phyloP scores from a whole-genome alignment of 2,888 invertebrate species.

The Glyphotaelius pellucidus region DNA sequence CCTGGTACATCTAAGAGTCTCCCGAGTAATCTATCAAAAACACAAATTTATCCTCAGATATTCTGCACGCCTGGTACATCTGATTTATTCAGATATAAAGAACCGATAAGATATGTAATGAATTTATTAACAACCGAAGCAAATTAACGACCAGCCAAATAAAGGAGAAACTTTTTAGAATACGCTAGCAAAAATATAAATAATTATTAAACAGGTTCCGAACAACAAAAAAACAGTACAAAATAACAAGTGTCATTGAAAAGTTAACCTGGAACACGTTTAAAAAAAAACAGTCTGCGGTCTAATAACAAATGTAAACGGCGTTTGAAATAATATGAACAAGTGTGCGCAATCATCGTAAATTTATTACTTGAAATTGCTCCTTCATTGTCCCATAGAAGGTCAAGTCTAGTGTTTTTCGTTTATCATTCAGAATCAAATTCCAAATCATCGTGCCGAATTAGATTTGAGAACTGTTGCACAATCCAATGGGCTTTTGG shows the following conservation, averaged over 20 bases:
- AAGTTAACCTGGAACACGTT: background rate
- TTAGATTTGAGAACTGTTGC: conserved; percentile 4
- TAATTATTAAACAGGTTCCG: conserved; percentile 1
- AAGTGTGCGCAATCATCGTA: conserved; percentile 12
- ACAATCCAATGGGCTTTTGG: conserved; percentile 8
- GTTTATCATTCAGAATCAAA: conserved; percentile 20
- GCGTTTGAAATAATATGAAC: background rate
- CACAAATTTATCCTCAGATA: background rate
- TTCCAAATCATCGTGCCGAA: conserved; percentile 16
- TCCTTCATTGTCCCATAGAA: conserved; percentile 31
- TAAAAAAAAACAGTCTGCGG: background rate
- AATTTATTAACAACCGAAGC: conserved; percentile 11
- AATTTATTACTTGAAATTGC: conserved; percentile 30
- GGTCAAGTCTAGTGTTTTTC: conserved; percentile 23
- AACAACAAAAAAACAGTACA: background rate
- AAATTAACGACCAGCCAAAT: background rate
- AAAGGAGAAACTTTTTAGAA: background rate
- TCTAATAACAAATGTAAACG: conserved; percentile 16
- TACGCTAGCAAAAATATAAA: background rate
- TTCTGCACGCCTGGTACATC: conserved; percentile 13
- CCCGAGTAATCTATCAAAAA: conserved; percentile 18
- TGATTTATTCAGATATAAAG: conserved; percentile 25
- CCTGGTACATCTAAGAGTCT: background rate
- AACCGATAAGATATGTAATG: conserved; percentile 16
- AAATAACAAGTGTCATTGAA: conserved; percentile 4